These are phyloP conservation scores for Globia sparganii DNA, from an alignment of 2,888 invertebrate species.

Conservation along the genomic window DNA sequence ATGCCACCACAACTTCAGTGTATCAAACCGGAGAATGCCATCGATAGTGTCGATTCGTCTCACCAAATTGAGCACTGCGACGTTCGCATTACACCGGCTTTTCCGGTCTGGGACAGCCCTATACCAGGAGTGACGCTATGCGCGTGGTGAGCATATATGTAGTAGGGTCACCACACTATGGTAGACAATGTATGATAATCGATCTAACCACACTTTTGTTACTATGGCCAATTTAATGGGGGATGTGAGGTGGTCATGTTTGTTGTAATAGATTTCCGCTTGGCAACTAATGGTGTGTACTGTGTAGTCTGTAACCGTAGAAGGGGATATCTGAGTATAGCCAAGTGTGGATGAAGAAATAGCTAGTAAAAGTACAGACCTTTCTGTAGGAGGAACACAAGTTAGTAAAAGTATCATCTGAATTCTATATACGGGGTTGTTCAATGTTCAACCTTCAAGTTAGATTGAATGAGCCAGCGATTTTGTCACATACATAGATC, in stretches of 20 bases:
- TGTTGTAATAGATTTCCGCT: background rate
- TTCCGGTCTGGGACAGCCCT: constrained; percentile 65
- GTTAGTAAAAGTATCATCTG: background rate
- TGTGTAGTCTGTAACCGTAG: background rate
- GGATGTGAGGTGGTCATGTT: background rate
- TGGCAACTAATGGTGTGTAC: background rate
- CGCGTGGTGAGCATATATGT: constrained; percentile 35
- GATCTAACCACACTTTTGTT: constrained; percentile 27
- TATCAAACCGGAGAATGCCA: constrained; percentile 42
- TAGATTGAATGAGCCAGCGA: background rate
- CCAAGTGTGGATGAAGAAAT: background rate
- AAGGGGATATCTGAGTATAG: background rate
- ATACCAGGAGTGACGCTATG: constrained; percentile 1
- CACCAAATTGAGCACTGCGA: constrained; percentile 60
- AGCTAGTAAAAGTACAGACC: background rate
- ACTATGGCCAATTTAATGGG: constrained; percentile 16
- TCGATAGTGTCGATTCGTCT: constrained; percentile 58
- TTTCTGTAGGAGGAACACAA: background rate
- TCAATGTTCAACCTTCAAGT: background rate
- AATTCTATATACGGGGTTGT: background rate
- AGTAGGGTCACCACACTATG: constrained; percentile 44
- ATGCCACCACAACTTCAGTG: constrained; percentile 19
- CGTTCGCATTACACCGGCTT: constrained; percentile 64
- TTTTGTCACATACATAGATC: background rate
- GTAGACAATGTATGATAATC: constrained; percentile 31